A percentile compares a stretch with the other conserved stretches of the same genome.
Conservation (phyloP, 2,113 vertebrate genomes). For the Chamaea fasciata region DNA sequence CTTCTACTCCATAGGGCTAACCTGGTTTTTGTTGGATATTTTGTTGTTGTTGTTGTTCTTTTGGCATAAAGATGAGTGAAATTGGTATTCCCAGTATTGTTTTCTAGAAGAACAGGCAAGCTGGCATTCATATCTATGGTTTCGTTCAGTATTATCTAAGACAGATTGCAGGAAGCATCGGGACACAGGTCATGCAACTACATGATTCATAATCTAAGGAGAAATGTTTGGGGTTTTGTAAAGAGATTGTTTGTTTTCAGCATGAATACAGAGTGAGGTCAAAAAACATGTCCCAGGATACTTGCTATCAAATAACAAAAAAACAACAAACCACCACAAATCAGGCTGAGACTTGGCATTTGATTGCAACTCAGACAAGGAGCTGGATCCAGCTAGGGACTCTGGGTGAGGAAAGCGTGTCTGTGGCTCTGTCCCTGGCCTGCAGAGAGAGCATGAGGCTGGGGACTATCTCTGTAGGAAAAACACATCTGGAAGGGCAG, state of each 20-base stretch:
- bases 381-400: background rate
- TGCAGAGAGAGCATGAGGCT: background rate
- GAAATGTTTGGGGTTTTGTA: background rate
- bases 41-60: background rate
- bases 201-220: background rate
- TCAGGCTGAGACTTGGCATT: background rate
- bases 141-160: constrained; percentile 21
- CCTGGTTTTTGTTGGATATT: background rate
- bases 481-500: background rate
- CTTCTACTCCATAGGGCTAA: constrained; percentile 41
- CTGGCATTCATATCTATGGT: background rate
- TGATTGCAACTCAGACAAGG: background rate
- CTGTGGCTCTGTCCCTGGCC: background rate
- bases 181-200: background rate
- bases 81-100: background rate
- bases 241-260: background rate
- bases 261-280: background rate
- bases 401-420: background rate
- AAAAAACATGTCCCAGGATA: background rate
- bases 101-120: background rate
- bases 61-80: constrained; percentile 8
- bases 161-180: background rate
- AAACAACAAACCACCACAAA: background rate
- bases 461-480: background rate
- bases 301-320: background rate